Conservation (phyloP, 2,888 invertebrate species). For the Petrolisthes manimaculis region DNA sequence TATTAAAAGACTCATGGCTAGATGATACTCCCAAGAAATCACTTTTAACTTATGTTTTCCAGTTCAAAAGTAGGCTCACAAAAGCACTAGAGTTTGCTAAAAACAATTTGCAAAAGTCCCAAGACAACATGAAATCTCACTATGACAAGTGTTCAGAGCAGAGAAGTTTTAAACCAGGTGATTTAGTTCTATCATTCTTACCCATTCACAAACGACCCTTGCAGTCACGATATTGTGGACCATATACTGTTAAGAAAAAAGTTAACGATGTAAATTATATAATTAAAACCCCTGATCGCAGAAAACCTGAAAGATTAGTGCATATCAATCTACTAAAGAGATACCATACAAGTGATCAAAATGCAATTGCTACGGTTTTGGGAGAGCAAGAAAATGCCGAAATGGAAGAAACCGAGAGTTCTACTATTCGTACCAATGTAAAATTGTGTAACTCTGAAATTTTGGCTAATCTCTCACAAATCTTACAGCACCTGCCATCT, state of each 20-base stretch:
- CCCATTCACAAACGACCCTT: neutral
- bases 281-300: neutral
- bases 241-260: neutral
- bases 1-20: neutral
- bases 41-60: neutral
- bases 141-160: neutral
- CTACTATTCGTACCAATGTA: neutral
- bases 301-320: neutral
- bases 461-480: neutral
- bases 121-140: neutral
- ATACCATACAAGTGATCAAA: neutral
- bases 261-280: neutral
- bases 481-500: neutral
- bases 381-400: neutral
- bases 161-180: neutral
- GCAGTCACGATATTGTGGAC: neutral
- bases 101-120: neutral
- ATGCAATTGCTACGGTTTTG: neutral
- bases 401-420: neutral
- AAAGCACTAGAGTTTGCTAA: neutral
- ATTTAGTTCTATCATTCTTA: neutral
- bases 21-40: neutral
- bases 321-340: neutral
- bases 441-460: neutral
- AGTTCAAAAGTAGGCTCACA: neutral